A percentile compares a stretch with the other conserved stretches of the same genome.
These are phyloP conservation scores for Phalacrocorax pelagicus DNA, from an alignment of 2,113 vertebrate species.

Conservation along the genomic window DNA sequence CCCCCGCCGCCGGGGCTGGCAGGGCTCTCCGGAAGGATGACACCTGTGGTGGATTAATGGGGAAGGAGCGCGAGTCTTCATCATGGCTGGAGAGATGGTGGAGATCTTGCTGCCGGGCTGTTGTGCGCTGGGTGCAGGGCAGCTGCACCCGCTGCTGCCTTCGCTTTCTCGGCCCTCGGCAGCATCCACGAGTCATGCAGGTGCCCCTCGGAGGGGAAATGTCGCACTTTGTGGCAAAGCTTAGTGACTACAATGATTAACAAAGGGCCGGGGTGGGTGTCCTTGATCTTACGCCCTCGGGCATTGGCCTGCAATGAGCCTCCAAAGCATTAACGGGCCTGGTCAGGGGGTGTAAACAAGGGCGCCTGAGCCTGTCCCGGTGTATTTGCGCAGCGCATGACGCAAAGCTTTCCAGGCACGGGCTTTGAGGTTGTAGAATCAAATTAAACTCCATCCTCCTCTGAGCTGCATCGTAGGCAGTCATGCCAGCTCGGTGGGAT, in stretches of 20 bases:
- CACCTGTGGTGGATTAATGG: rapidly evolving
- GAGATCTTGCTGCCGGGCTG: rapidly evolving
- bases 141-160: rapidly evolving
- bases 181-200: rapidly evolving
- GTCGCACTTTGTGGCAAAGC: rapidly evolving
- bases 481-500: background rate
- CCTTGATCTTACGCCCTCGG: rapidly evolving
- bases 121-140: no score
- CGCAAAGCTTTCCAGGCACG: background rate
- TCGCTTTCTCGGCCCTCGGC: rapidly evolving
- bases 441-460: background rate
- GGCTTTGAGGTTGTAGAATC: background rate
- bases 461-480: background rate
- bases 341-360: background rate
- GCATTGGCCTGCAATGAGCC: rapidly evolving
- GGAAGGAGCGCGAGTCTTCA: background rate
- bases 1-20: rapidly evolving
- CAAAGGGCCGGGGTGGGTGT: background rate
- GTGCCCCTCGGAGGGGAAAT: rapidly evolving
- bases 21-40: background rate
- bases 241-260: rapidly evolving
- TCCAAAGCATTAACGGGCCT: rapidly evolving
- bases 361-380: background rate
- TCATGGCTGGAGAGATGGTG: rapidly evolving
- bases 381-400: background rate